A percentile compares a stretch with the other conserved stretches of the same genome.
Evolutionary conservation across 2,797 vertebrate genomes (phyloP).

Genomic region (Sylvia borin): DNA sequence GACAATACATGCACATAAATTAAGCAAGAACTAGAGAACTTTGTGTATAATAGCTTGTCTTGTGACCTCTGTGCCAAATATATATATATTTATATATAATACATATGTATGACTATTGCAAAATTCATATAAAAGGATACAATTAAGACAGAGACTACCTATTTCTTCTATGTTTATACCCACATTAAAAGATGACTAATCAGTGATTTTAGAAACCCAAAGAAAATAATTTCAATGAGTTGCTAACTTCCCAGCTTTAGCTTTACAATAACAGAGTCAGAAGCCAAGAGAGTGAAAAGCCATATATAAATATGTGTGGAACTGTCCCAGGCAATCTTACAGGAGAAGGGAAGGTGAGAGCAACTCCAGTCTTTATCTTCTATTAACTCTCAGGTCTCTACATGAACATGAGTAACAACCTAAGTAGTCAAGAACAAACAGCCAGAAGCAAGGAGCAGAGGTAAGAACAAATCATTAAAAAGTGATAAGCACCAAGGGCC

Average conservation of each 20-base stretch:
- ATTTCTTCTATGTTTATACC: background rate
- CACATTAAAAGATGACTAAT: background rate
- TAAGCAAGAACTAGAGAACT: background rate
- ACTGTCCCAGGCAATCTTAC: background rate
- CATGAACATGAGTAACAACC: conserved; percentile 26
- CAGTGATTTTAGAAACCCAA: background rate
- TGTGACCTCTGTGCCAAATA: background rate
- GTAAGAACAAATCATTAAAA: conserved; percentile 45
- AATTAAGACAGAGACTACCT: background rate
- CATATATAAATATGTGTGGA: background rate
- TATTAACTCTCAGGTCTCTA: conserved; percentile 9
- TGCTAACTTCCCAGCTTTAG: background rate
- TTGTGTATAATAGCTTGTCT: background rate
- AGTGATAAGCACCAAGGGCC: conserved; percentile 6
- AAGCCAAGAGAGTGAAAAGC: background rate
- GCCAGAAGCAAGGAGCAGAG: conserved; percentile 22
- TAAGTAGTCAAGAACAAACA: conserved; percentile 37
- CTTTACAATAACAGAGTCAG: background rate
- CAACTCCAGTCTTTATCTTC: background rate
- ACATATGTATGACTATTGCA: background rate
- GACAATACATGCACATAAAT: conserved; percentile 20
- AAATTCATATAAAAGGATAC: background rate
- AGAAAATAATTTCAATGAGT: background rate
- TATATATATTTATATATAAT: background rate
- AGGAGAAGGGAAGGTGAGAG: background rate